Conservation (phyloP, 2,888 invertebrate genomes). For the Serripes groenlandicus region DNA sequence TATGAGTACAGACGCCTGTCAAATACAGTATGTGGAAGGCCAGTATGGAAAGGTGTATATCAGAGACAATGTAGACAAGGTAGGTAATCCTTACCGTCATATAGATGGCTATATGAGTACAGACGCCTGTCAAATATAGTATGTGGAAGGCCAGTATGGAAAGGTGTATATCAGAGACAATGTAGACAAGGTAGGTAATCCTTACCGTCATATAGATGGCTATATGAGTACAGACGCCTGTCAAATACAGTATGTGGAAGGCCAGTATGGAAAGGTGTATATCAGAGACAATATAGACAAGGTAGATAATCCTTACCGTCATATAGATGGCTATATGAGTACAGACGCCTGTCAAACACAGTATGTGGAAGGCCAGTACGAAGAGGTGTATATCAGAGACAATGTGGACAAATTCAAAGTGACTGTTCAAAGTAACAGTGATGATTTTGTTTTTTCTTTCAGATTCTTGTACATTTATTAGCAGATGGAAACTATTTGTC, state of each 20-base stretch:
- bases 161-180: neutral
- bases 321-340: conserved; percentile 67
- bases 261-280: conserved; percentile 68
- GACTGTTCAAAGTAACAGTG: no score
- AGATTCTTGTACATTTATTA: conserved; percentile 69
- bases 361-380: conserved; percentile 63
- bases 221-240: conserved; percentile 70
- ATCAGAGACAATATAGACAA: conserved; percentile 67
- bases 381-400: conserved; percentile 60
- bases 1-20: conserved; percentile 69
- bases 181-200: neutral
- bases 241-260: conserved; percentile 57
- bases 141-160: neutral
- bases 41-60: conserved; percentile 69
- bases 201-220: conserved; percentile 58
- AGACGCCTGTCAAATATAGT: neutral
- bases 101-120: neutral
- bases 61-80: conserved; percentile 68
- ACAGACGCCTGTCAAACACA: conserved; percentile 69
- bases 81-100: conserved; percentile 19
- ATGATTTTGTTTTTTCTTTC: no score
- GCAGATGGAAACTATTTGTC: conserved; percentile 36
- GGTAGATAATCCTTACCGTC: conserved; percentile 52
- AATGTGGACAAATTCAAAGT: conserved; percentile 72
- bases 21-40: conserved; percentile 58